Percentiles rank a stretch among this genome's conserved stretches.
These are phyloP conservation scores for Drosophila albomicans DNA, from an alignment of 1,140 invertebrate genomes.

Conservation along the genomic window DNA sequence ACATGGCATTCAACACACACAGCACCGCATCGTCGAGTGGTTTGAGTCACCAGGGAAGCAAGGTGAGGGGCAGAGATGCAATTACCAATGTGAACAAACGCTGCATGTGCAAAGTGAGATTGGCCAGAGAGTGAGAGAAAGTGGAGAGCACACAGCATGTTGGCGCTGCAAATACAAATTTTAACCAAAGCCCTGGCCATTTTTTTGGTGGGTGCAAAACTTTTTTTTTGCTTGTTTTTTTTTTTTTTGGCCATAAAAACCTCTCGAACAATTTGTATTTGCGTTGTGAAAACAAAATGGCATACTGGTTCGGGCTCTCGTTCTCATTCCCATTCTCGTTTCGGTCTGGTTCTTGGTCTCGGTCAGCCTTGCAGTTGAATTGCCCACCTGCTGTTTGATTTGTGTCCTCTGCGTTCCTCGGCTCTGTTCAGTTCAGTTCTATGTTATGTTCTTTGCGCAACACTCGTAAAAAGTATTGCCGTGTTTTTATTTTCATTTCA, in stretches of 20 bases:
- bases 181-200: conserved; percentile 24
- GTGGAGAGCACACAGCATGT: conserved; percentile 19
- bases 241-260: conserved; percentile 21
- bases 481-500: conserved; percentile 16
- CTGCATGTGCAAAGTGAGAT: conserved; percentile 67
- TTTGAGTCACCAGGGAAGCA: background rate
- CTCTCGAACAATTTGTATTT: conserved; percentile 76
- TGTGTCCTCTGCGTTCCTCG: conserved; percentile 45
- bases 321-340: no score
- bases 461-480: background rate
- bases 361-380: conserved; percentile 6
- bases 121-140: conserved; percentile 25
- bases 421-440: background rate
- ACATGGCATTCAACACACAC: background rate
- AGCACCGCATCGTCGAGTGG: background rate
- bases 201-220: background rate
- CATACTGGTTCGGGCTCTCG: conserved; percentile 18
- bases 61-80: background rate
- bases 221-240: conserved; percentile 21
- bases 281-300: conserved; percentile 78
- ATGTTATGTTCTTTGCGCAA: background rate
- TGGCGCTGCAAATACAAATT: conserved; percentile 53
- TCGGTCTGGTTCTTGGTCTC: background rate
- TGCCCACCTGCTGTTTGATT: conserved; percentile 78
- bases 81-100: conserved; percentile 50